A percentile compares a stretch with the other conserved stretches of the same genome.
These are phyloP conservation scores for Stenolophus ochropezus DNA, from an alignment of 2,888 invertebrate species.

Conservation along the genomic window DNA sequence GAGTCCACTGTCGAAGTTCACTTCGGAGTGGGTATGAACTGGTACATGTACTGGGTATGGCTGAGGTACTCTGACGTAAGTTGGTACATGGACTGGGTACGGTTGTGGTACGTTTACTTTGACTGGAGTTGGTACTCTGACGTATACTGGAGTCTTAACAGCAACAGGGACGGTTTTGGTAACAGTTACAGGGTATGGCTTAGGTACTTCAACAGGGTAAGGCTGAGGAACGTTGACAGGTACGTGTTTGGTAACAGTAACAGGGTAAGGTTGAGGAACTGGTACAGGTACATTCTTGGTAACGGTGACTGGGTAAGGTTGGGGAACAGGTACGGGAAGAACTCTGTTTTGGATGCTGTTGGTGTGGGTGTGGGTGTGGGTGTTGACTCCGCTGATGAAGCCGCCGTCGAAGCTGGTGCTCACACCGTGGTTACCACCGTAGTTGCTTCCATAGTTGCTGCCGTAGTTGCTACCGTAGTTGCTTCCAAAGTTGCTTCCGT, in stretches of 20 bases:
- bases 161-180: slow-evolving; percentile 66
- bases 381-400: slow-evolving; percentile 50
- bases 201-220: slow-evolving; percentile 68
- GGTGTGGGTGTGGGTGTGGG: slow-evolving; percentile 64
- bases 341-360: slow-evolving; percentile 63
- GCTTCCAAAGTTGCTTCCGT: slow-evolving; percentile 44
- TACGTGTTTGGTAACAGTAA: slow-evolving; percentile 66
- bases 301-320: slow-evolving; percentile 64
- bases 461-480: slow-evolving; percentile 28
- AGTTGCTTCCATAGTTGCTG: not conserved
- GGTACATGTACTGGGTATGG: slow-evolving; percentile 66
- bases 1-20: not conserved
- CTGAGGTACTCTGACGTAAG: slow-evolving; percentile 61
- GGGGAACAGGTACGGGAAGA: slow-evolving; percentile 65
- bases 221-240: slow-evolving; percentile 68
- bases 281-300: slow-evolving; percentile 64
- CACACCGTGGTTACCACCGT: slow-evolving; percentile 28
- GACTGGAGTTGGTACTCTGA: slow-evolving; percentile 65
- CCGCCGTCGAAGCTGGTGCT: slow-evolving; percentile 46
- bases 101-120: slow-evolving; percentile 65
- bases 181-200: slow-evolving; percentile 67
- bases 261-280: slow-evolving; percentile 67
- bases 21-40: slow-evolving; percentile 59
- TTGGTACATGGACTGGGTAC: slow-evolving; percentile 61
- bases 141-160: slow-evolving; percentile 66